Conservation (phyloP, 1,140 invertebrate genomes). For the Zeugodacus cucurbitae region DNA sequence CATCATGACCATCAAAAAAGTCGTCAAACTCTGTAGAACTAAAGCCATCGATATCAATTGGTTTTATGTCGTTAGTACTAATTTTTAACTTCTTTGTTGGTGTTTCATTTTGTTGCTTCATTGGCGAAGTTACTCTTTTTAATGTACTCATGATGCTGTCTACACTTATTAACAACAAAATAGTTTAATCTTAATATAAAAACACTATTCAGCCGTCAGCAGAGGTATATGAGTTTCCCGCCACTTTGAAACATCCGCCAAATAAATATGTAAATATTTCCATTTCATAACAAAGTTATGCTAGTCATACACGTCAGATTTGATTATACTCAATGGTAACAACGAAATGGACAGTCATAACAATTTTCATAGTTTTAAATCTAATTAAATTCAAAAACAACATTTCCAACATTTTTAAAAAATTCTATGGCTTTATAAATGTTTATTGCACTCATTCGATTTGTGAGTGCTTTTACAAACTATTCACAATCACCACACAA, state of each 20-base stretch:
- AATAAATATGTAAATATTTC: background rate
- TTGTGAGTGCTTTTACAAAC: no score
- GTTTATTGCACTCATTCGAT: no score
- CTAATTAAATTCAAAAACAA: background rate
- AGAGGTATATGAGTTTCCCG: background rate
- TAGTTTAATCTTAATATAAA: background rate
- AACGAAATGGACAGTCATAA: background rate
- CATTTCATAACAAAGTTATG: background rate
- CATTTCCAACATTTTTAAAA: no score
- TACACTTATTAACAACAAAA: background rate
- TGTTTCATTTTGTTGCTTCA: slow-evolving; percentile 4
- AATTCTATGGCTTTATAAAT: no score
- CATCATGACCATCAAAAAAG: slow-evolving; percentile 51
- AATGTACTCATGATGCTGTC: background rate
- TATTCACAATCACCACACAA: no score
- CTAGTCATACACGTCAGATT: background rate
- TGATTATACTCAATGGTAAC: background rate
- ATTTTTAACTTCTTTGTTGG: slow-evolving; percentile 22
- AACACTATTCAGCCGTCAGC: background rate
- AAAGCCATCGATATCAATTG: background rate
- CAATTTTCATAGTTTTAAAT: background rate
- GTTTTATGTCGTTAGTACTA: background rate
- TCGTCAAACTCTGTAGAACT: slow-evolving; percentile 46
- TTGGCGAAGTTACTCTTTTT: slow-evolving; percentile 39
- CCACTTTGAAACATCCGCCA: background rate